Evolutionary conservation across 1,140 invertebrate species (phyloP).

Genomic region (Lutraria rhynchaena): DNA sequence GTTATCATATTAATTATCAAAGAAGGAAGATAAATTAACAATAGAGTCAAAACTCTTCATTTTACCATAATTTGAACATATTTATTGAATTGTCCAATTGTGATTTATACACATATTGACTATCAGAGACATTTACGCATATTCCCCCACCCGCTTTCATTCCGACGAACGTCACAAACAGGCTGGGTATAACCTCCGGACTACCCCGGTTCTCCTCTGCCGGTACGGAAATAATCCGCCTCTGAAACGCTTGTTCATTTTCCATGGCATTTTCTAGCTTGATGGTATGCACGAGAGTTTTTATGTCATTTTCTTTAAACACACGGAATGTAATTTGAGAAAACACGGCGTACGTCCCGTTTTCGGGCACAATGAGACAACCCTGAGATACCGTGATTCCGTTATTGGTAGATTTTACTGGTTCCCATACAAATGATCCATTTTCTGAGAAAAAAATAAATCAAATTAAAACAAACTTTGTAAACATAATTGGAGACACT

Average conservation of each 20-base stretch:
- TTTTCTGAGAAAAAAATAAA: neutral
- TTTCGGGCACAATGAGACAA: conserved; percentile 16
- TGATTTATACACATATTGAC: neutral
- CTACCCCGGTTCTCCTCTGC: neutral
- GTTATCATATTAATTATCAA: too few relatives aligned
- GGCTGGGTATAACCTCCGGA: neutral
- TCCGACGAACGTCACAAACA: neutral
- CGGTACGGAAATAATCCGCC: conserved; percentile 4
- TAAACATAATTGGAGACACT: too few relatives aligned
- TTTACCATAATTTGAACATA: conserved; percentile 2
- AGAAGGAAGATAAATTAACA: too few relatives aligned
- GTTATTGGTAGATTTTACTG: neutral
- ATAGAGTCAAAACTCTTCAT: too few relatives aligned
- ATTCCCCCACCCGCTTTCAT: conserved; percentile 9
- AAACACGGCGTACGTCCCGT: conserved; percentile 11
- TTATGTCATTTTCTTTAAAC: neutral
- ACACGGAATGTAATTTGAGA: conserved; percentile 10
- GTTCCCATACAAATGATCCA: neutral
- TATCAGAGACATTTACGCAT: neutral
- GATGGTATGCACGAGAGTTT: neutral
- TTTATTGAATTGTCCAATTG: conserved; percentile 5
- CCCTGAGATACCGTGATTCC: too few relatives aligned
- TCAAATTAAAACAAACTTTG: too few relatives aligned
- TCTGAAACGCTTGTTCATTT: neutral
- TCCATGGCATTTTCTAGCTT: neutral